phyloP scores from a whole-genome alignment of 2,113 vertebrate species.

The Gopherus evgoodei region DNA sequence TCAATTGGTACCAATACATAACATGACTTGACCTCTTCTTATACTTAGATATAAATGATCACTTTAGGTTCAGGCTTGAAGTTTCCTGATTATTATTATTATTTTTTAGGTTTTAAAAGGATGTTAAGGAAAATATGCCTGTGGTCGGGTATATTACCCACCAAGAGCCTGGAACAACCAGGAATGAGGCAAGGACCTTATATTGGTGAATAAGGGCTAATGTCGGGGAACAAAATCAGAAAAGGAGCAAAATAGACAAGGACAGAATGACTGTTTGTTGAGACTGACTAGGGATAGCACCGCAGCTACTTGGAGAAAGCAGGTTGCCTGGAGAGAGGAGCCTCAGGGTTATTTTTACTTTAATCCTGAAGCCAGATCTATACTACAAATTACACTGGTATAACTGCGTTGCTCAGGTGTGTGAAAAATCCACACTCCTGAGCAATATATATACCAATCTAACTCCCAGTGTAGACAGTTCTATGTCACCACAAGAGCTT shows the following conservation, averaged over 20 bases:
- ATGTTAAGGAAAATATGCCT: background rate
- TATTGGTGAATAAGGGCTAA: background rate
- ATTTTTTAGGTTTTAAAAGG: background rate
- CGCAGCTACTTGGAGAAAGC: background rate
- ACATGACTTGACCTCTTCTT: background rate
- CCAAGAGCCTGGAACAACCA: rapidly evolving
- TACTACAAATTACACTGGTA: background rate
- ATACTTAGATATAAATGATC: rapidly evolving
- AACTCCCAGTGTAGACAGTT: background rate
- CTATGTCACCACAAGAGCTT: background rate
- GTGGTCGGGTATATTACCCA: rapidly evolving
- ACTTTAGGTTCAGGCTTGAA: background rate
- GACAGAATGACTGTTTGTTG: background rate
- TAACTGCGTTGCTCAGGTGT: too few relatives aligned
- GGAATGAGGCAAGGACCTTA: rapidly evolving
- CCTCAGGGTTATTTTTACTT: slow-evolving; percentile 15
- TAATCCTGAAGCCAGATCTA: background rate
- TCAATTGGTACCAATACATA: background rate
- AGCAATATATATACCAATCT: background rate
- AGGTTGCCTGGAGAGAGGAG: background rate
- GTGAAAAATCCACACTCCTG: background rate
- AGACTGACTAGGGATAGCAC: background rate
- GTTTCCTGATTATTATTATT: background rate
- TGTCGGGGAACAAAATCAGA: background rate
- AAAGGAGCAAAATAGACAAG: background rate